A percentile compares a stretch with the other conserved stretches of the same genome.
Conservation (phyloP, 2,113 vertebrate genomes). For the Orthonyx spaldingii region DNA sequence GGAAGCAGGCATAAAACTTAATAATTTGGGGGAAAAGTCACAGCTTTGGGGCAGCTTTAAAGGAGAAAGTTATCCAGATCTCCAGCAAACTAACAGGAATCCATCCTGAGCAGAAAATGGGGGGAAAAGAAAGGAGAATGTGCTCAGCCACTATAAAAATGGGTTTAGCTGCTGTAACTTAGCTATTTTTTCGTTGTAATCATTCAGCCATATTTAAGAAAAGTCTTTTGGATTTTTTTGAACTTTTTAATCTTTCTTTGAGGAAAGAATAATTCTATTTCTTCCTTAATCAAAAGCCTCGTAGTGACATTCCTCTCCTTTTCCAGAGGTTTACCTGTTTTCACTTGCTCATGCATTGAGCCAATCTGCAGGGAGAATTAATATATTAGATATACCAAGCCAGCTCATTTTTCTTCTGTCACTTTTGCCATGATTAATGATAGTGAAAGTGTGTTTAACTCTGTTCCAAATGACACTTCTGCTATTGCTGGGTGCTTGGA, state of each 20-base stretch:
- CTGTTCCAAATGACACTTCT: conserved; percentile 45
- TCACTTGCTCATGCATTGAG: conserved; percentile 36
- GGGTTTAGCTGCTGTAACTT: not conserved
- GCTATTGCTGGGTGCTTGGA: conserved; percentile 26
- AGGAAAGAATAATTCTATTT: not conserved
- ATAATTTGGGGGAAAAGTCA: accelerated
- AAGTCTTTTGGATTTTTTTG: not conserved
- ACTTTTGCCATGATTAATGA: conserved; percentile 65
- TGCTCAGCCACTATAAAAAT: not conserved
- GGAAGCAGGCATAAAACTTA: not conserved
- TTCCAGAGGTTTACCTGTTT: conserved; percentile 19
- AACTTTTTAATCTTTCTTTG: not conserved
- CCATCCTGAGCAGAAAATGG: not conserved
- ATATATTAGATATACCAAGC: conserved; percentile 55
- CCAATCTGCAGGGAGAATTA: conserved; percentile 52
- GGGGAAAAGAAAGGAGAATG: accelerated
- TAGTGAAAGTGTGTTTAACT: conserved; percentile 48
- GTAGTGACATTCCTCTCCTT: not conserved
- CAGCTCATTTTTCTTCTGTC: conserved; percentile 69
- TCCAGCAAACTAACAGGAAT: not conserved
- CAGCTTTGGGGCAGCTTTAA: not conserved
- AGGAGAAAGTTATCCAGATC: not conserved
- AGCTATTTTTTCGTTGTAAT: not conserved
- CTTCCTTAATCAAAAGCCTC: not conserved
- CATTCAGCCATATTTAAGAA: not conserved